Base-by-base conservation (phyloP, 64 coral and sea anemone species). In the Pachyseris speciosa region DNA sequence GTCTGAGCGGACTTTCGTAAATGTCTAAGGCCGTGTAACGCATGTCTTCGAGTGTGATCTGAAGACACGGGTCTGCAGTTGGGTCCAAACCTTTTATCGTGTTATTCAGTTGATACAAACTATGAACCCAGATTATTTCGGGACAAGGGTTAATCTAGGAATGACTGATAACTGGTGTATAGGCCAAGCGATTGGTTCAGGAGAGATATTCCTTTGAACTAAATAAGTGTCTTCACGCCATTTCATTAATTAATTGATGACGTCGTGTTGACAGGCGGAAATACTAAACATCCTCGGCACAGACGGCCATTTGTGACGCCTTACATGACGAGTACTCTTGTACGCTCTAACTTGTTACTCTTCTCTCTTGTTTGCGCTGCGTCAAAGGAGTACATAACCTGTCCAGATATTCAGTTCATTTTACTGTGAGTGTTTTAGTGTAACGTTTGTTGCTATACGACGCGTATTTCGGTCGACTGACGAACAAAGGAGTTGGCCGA, bases 201-300 rank as follows among this genome's bases (percentile, higher is more conserved):
- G 48, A 26, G 32, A 33, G 33, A 40, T 41, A 61, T 81, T 81
- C 55, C n/a, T 81, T 12, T 40, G 48, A 39, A 79, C 48, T 79
- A 52, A 80, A 74, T 74, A 44, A 57, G 48, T 61, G 55, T 63
- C 50, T 63, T 61, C 34, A 37, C 48, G 34, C 73, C 16, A 60
- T 81, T 61, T 61, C 77, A 81, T 81, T 63, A 81, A 81, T 81
- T 81, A 81, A 81, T 81, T 81, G 77, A 15, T 81, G 77, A 81
- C 77, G 36, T 60, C 53, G 77, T 39, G 77, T 81, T 81, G 77
- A 81, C 77, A 81, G 53, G 77, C 77, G 77, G 77, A 81, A 81
- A 81, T 40, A 81, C 77, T 81, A 59, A 37, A 81, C 77, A 61
- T 81, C 77, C 53, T 61, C 77, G 7, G 22, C 9, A 26, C 77